phyloP scores from a whole-genome alignment of 2,888 invertebrate species.

The Zelleria hepariella region DNA sequence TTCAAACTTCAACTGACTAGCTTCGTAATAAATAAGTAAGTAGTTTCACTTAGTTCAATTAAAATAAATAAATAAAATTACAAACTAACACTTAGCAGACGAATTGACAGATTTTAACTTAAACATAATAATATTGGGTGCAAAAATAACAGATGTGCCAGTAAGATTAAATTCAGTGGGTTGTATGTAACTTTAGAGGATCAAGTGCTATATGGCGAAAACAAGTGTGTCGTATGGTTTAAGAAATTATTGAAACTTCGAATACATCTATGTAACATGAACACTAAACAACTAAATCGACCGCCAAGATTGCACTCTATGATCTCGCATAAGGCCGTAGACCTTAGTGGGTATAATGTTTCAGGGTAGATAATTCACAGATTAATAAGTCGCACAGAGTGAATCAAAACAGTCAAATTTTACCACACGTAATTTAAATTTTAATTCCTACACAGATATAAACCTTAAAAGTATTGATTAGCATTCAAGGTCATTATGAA shows the following conservation, averaged over 20 bases:
- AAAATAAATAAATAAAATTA: conserved; percentile 42
- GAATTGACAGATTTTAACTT: conserved; percentile 3
- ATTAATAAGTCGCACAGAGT: conserved; percentile 6
- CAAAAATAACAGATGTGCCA: conserved; percentile 19
- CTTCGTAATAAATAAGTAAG: conserved; percentile 29
- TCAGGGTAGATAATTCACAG: not conserved
- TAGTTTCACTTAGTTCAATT: conserved; percentile 33
- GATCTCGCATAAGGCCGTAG: conserved; percentile 5
- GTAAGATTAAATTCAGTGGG: conserved; percentile 23
- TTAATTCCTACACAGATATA: conserved; percentile 69
- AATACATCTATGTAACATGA: conserved; percentile 68
- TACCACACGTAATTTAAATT: conserved; percentile 61
- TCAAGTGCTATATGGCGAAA: conserved; percentile 45
- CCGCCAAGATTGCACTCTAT: conserved; percentile 41
- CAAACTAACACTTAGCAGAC: conserved; percentile 24
- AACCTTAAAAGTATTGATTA: conserved; percentile 66
- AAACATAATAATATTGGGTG: conserved; percentile 11
- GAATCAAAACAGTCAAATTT: conserved; percentile 43
- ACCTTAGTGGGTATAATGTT: not conserved
- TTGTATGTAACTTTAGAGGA: conserved; percentile 32
- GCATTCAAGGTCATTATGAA: conserved; percentile 67
- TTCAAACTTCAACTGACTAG: conserved; percentile 60
- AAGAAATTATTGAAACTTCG: conserved; percentile 44
- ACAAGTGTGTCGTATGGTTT: conserved; percentile 42
- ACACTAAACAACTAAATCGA: conserved; percentile 66